Conservation (phyloP, 1,140 invertebrate genomes). For the Conopomorpha cramerella region DNA sequence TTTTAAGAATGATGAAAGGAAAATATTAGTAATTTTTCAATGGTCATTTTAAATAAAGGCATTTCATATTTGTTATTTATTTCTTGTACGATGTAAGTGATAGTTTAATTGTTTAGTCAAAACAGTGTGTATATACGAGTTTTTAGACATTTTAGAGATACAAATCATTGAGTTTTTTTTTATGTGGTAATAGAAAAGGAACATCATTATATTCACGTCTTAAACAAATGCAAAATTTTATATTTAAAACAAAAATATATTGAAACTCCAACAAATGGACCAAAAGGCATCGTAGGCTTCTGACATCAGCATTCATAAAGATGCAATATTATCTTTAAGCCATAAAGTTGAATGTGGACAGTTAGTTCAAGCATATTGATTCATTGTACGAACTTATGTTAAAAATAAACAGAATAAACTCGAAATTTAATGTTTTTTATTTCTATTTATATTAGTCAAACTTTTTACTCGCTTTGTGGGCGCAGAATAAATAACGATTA, state of each 20-base stretch:
- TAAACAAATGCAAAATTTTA: too few relatives aligned
- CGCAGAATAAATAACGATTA: too few relatives aligned
- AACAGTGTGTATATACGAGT: slow-evolving; percentile 54
- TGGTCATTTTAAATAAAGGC: slow-evolving; percentile 44
- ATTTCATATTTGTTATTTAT: slow-evolving; percentile 60
- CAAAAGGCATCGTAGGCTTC: slow-evolving; percentile 31
- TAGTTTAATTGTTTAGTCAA: slow-evolving; percentile 54
- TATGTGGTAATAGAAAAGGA: too few relatives aligned
- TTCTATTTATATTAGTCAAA: too few relatives aligned
- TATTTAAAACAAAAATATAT: too few relatives aligned
- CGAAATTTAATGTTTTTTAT: slow-evolving; percentile 30
- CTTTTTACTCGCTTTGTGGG: too few relatives aligned
- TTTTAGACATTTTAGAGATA: too few relatives aligned
- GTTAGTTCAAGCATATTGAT: slow-evolving; percentile 47
- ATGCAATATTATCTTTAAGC: too few relatives aligned
- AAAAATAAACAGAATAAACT: slow-evolving; percentile 44
- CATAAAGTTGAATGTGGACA: too few relatives aligned
- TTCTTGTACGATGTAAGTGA: slow-evolving; percentile 48
- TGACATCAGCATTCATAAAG: too few relatives aligned
- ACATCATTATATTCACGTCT: too few relatives aligned
- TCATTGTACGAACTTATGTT: slow-evolving; percentile 55
- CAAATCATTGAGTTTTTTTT: too few relatives aligned
- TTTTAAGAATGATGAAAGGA: slow-evolving; percentile 15
- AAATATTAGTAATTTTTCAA: slow-evolving; percentile 42
- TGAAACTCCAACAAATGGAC: slow-evolving; percentile 49